Evolutionary conservation across 2,113 vertebrate species (phyloP), one percentile per base, ranked within the genome.

Genomic region (Neogale vison): DNA sequence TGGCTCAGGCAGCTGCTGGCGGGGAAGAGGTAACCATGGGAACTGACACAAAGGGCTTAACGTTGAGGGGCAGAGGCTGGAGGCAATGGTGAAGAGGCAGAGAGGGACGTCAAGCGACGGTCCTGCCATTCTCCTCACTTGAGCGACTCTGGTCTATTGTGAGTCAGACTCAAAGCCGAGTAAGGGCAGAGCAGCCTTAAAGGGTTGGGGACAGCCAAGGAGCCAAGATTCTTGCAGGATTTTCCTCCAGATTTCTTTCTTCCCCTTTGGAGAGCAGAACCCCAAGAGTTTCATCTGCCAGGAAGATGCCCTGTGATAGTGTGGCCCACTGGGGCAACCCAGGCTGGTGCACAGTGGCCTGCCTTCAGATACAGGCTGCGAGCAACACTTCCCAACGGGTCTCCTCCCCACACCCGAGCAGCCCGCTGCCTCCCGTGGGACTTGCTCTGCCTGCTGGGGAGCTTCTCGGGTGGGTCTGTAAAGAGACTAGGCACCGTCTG

Each of bases 31-130:
- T 93, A 83, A 90, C 97, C 80, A 93, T 6, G 92, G 97, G 50
- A 96, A 98, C 26, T 2, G 0, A 90, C 91, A 98, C 96, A 97
- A 98, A 98, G 88, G 91, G 88, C 96, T 96, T 67, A 34, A 87
- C 93, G 96, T 95, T 61, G 77, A 96, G 26, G 87, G 31, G 57
- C 87, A 72, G 90, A 74, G 92, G 55, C 89, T 84, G 57, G 81
- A 89, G 84, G 95, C 23, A 0, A 81, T 26, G 21, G 80, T 13
- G 74, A 97, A 84, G 83, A 57, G 69, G 79, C 79, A 59, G 36
- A 39, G 69, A 79, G 42, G 90, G 93, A 34, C 96, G 94, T 89
- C 31, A 17, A 89, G 82, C 31, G 86, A 82, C 45, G 36, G 31
- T 90, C 80, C 81, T 55, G 84, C 57, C 13, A 42, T 42, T 87